Base-by-base conservation (phyloP, 2,888 invertebrate genomes). In the Eupithecia subfuscata region DNA sequence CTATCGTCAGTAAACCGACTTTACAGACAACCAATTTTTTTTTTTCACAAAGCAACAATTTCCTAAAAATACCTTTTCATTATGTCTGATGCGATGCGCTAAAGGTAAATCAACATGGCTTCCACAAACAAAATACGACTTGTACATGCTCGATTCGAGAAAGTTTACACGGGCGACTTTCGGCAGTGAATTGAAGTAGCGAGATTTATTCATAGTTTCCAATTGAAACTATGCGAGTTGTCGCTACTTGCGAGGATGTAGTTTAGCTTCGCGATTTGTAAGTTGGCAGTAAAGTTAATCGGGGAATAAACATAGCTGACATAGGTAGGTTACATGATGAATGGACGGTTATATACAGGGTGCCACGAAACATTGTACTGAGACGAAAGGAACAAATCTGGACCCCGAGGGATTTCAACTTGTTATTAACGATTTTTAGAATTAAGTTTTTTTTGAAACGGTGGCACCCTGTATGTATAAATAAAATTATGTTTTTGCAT, bases 191-290 rank as follows among this genome's bases (percentile, higher is more conserved):
- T 63, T 64, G 34, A 64, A 64, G 63, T 34, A 9, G 64, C 64
- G 34, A 64, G 64, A 64, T 64, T 64, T 64, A 64, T 64, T 64
- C 64, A 60, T 60, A 64, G 34, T 30, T 30, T 64, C 16, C 30
- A 64, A 64, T 34, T 30, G 34, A 18, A 64, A 60, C 25, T 25
- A 18, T 34, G 18, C 9, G 3, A 64, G 34, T 34, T 64, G 63
- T 63, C 12, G 30, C 25, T 18, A 64, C 9, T 18, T 34, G 64
- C 4, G 2, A 25, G 60, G 14, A 60, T 60, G 22, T 25, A 60
- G 22, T 25, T 60, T 25, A 25, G 12, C 25, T 25, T 60, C 60
- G 25, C 12, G 11, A 22, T 56, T 56, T 56, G 11, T 22, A 25
- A 25, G 5, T 56, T 25, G 25, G 22, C 25, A 22, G 22, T 52